Base-by-base conservation (phyloP, 2,888 invertebrate species). In the Melinaea menophilus region DNA sequence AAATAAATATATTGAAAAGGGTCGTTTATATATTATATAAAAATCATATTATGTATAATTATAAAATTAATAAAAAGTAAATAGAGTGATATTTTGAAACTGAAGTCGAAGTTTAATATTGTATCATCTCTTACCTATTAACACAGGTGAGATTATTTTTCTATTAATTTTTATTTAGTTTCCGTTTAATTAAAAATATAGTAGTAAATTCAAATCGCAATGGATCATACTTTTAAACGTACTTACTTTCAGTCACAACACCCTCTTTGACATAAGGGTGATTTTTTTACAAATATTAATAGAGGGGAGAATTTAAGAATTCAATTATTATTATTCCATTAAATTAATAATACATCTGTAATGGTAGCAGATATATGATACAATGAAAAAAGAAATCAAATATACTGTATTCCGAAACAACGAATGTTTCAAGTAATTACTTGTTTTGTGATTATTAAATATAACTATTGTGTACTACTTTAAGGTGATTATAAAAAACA, bases 381-480 rank as follows among this genome's bases (percentile, higher is more conserved):
- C 41, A 61, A 47, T 57, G 56, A 61, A 56, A 48, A 54, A 41
- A 35, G 22, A 9, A 56, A 37, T 57, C 51, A 33, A 63, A 58
- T 58, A 60, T 48, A 58, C 51, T 60, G 62, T 58, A 62, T 60
- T 62, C 41, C 11, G 33, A 47, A 11, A 31, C 56, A 35, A 7
- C 12, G 11, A 56, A 45, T 1, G 41, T 41, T 41, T 5, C 4
- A 37, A 37, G 7, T 37, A 41, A 5, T 41, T 41, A 41, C 9
- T 41, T 41, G 41, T 41, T 9, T 9, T 9, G 9, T 9, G 9
- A 51, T 4, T 31, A 31, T 31, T 5, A 22, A 51, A 5, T 51
- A 5, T 51, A 31, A 9, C 51, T 2, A 31, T 11, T 51, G 9
- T 11, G 4, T 7, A 11, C 51, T 51, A 9, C 51, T 51, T 3